These are phyloP conservation scores for Pterocles burchelli DNA, from an alignment of 2,113 vertebrate genomes.

Conservation along the genomic window DNA sequence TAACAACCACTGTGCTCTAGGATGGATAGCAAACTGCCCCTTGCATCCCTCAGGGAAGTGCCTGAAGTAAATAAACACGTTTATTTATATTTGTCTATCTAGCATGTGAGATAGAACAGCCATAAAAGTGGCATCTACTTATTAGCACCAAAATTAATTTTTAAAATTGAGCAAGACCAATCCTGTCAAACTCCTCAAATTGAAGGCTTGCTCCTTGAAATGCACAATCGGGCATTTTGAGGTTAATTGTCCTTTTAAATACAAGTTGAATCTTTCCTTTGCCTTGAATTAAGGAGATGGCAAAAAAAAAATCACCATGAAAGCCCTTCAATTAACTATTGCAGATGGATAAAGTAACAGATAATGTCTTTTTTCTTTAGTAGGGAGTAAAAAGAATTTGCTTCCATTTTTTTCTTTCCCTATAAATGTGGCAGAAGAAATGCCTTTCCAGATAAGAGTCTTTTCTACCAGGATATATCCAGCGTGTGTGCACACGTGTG, in stretches of 20 bases:
- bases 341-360: neutral
- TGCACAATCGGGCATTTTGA: neutral
- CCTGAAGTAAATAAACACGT: neutral
- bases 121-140: neutral
- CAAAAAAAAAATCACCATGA: neutral
- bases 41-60: neutral
- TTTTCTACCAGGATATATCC: neutral
- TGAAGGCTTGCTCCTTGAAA: neutral
- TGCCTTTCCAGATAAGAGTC: neutral
- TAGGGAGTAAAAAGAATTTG: neutral
- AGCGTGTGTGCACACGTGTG: rapidly evolving
- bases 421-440: neutral
- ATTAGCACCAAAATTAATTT: neutral
- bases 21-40: neutral
- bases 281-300: neutral
- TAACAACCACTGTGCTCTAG: neutral
- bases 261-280: neutral
- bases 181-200: neutral
- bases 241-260: neutral
- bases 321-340: neutral
- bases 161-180: neutral
- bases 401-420: neutral
- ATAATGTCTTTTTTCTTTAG: neutral
- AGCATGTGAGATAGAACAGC: neutral
- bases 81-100: neutral